These are phyloP conservation scores for Trichogramma pretiosum DNA, from an alignment of 1,140 invertebrate species.

Conservation along the genomic window DNA sequence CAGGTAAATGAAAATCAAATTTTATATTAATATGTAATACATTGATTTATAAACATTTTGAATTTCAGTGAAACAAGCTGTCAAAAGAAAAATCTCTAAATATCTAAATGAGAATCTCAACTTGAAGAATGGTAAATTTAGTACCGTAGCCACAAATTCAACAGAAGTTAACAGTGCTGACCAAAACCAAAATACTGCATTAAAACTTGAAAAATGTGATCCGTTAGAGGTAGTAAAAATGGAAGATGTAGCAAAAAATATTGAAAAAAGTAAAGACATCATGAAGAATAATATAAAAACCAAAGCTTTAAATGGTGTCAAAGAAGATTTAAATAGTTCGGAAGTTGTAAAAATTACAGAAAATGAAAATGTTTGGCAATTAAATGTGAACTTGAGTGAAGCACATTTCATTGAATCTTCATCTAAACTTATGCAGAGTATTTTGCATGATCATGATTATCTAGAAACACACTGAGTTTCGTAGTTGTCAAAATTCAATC, in stretches of 20 bases:
- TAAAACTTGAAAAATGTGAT: slow-evolving; percentile 6
- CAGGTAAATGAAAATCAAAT: slow-evolving; percentile 4
- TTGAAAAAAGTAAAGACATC: slow-evolving; percentile 9
- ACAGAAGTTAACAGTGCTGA: slow-evolving; percentile 16
- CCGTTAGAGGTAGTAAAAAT: slow-evolving; percentile 7
- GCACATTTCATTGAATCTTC: slow-evolving; percentile 7
- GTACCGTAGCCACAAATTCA: too few relatives aligned
- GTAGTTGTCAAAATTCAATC: slow-evolving; percentile 8
- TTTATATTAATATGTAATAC: background rate
- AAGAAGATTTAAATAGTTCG: slow-evolving; percentile 10
- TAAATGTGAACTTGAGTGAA: too few relatives aligned
- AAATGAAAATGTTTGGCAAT: slow-evolving; percentile 10
- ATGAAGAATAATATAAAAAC: slow-evolving; percentile 10
- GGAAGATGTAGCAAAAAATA: slow-evolving; percentile 8
- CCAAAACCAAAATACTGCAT: slow-evolving; percentile 6
- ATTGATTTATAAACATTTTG: background rate
- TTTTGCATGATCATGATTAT: slow-evolving; percentile 18
- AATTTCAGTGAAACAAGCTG: slow-evolving; percentile 3
- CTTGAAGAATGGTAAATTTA: slow-evolving; percentile 7
- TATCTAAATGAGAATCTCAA: background rate
- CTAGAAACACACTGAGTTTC: slow-evolving; percentile 12
- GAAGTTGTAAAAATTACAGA: slow-evolving; percentile 6
- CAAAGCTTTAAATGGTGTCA: slow-evolving; percentile 15
- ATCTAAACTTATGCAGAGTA: slow-evolving; percentile 1
- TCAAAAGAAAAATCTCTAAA: slow-evolving; percentile 6